Percentiles rank a stretch among this genome's conserved stretches.
Conservation (phyloP, 2,797 vertebrate species). For the Crax fasciolata region DNA sequence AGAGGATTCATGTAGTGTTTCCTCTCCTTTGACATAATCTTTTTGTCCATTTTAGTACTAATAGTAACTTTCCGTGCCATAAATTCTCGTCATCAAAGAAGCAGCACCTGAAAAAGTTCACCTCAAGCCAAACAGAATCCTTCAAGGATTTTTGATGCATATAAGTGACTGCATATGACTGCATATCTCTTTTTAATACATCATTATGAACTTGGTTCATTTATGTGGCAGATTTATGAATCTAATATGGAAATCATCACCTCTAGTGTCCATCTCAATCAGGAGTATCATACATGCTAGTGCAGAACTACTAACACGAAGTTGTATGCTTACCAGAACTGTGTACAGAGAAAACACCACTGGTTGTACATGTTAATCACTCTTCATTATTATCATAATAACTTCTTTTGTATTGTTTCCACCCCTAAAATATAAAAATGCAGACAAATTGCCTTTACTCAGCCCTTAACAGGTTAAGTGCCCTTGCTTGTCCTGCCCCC, state of each 20-base stretch:
- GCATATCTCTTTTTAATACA: neutral
- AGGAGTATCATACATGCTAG: neutral
- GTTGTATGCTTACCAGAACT: neutral
- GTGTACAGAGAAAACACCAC: neutral
- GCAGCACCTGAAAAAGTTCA: neutral
- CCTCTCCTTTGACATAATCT: neutral
- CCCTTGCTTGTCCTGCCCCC: slow-evolving; percentile 19
- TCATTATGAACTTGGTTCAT: neutral
- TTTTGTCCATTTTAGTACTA: neutral
- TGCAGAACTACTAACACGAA: neutral
- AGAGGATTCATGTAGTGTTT: neutral
- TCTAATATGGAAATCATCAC: neutral
- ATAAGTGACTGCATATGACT: neutral
- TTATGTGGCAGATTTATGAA: neutral
- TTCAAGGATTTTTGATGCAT: neutral
- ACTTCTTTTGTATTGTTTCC: neutral
- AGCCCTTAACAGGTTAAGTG: neutral
- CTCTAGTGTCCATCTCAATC: neutral
- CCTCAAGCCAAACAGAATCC: neutral
- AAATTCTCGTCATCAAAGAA: neutral
- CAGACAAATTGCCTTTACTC: neutral
- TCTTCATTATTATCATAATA: neutral
- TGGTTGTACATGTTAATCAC: neutral
- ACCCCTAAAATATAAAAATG: neutral
- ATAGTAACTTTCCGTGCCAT: neutral